Evolutionary conservation across 2,797 vertebrate species (phyloP).

Genomic region (Alosa sapidissima): DNA sequence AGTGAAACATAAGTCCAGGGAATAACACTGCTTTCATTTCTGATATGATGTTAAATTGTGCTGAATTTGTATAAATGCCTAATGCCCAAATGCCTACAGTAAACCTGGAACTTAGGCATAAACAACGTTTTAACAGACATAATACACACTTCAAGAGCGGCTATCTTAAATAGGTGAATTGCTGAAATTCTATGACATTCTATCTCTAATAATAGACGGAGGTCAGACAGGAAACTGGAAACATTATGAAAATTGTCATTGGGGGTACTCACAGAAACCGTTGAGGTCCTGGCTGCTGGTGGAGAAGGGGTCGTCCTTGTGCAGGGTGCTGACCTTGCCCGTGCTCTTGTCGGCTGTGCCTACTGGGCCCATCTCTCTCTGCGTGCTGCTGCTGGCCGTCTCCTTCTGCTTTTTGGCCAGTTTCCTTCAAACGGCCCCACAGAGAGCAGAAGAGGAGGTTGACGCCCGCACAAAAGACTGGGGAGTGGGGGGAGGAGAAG

Average conservation of each 20-base stretch:
- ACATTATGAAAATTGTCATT: background rate
- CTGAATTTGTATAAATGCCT: too few species aligned
- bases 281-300: slow-evolving; percentile 95
- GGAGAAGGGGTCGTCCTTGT: slow-evolving; percentile 93
- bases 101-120: too few species aligned
- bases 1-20: too few species aligned
- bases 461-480: background rate
- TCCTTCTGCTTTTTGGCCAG: slow-evolving; percentile 99
- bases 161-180: too few species aligned
- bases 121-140: too few species aligned
- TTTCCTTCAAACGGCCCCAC: slow-evolving; percentile 77
- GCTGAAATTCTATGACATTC: too few species aligned
- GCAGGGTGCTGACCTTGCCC: slow-evolving; percentile 87
- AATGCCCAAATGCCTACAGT: too few species aligned
- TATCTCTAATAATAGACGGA: too few species aligned
- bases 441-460: slow-evolving; percentile 35
- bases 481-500: background rate
- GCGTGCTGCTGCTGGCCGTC: slow-evolving; percentile 89
- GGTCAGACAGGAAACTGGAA: too few species aligned
- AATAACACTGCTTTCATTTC: too few species aligned
- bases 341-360: slow-evolving; percentile 87
- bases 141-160: too few species aligned
- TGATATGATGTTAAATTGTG: too few species aligned
- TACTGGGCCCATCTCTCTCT: slow-evolving; percentile 95
- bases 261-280: slow-evolving; percentile 87